Conservation (phyloP, 2,113 vertebrate genomes). For the Noctilio leporinus region DNA sequence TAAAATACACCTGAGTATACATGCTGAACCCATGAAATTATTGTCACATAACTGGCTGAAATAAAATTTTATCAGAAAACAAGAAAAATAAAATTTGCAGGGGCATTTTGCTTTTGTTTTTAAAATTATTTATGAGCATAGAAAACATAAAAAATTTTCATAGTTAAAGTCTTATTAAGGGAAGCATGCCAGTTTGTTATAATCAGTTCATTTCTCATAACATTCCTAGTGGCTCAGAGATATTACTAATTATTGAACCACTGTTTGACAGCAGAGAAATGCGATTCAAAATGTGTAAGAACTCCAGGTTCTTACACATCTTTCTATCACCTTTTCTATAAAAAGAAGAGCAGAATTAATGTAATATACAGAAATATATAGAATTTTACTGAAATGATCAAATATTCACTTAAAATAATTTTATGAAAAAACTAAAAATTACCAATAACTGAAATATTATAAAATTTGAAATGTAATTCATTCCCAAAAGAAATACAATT, state of each 20-base stretch:
- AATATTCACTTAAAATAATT: not conserved
- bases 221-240: not conserved
- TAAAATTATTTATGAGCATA: not conserved
- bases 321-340: not conserved
- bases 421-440: not conserved
- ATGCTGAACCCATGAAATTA: not conserved
- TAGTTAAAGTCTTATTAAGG: not conserved
- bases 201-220: not conserved
- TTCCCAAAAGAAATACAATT: not conserved
- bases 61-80: conserved; percentile 1
- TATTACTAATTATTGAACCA: not conserved
- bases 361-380: not conserved
- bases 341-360: not conserved
- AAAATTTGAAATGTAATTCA: not conserved
- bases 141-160: not conserved
- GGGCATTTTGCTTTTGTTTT: not conserved
- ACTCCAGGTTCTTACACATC: not conserved
- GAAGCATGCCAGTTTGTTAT: not conserved
- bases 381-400: not conserved
- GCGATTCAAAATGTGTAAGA: not conserved
- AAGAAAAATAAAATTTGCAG: not conserved
- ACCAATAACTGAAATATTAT: not conserved
- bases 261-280: not conserved
- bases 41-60: not conserved
- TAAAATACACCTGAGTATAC: not conserved